Evolutionary conservation across 1,140 invertebrate genomes (phyloP).

Genomic region (Micrasema longulum): DNA sequence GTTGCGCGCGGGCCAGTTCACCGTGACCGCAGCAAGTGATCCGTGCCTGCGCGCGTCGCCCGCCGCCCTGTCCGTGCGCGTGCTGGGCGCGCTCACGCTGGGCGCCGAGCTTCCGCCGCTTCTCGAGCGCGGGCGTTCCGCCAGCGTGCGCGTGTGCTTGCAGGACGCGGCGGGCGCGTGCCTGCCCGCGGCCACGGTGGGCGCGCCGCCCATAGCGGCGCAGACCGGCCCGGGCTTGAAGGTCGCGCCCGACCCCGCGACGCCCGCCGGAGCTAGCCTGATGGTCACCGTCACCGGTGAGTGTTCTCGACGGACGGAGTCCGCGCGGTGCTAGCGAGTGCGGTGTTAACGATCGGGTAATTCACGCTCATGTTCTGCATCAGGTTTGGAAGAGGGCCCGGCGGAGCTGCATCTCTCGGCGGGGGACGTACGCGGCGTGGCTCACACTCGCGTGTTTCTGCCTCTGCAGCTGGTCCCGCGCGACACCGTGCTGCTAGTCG

Average conservation of each 20-base stretch:
- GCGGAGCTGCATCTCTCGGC: constrained; percentile 39
- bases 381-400: constrained; percentile 48
- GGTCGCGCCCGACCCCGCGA: background rate
- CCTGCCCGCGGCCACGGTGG: constrained; percentile 14
- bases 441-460: constrained; percentile 41
- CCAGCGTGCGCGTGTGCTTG: constrained; percentile 38
- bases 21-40: constrained; percentile 36
- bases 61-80: constrained; percentile 39
- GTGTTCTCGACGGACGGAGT: background rate
- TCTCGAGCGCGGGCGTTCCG: constrained; percentile 43
- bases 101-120: constrained; percentile 41
- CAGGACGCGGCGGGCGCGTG: constrained; percentile 22
- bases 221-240: constrained; percentile 33
- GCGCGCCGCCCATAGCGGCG: constrained; percentile 35
- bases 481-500: constrained; percentile 40
- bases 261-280: constrained; percentile 1
- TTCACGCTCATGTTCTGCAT: too few relatives aligned
- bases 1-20: constrained; percentile 29
- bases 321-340: too few relatives aligned
- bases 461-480: constrained; percentile 43
- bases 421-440: background rate
- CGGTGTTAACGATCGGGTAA: too few relatives aligned
- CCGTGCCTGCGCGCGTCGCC: constrained; percentile 41
- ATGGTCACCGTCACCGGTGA: constrained; percentile 43
- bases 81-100: constrained; percentile 28